phyloP scores from a whole-genome alignment of 2,113 vertebrate genomes.

The Urocynchramus pylzowi region DNA sequence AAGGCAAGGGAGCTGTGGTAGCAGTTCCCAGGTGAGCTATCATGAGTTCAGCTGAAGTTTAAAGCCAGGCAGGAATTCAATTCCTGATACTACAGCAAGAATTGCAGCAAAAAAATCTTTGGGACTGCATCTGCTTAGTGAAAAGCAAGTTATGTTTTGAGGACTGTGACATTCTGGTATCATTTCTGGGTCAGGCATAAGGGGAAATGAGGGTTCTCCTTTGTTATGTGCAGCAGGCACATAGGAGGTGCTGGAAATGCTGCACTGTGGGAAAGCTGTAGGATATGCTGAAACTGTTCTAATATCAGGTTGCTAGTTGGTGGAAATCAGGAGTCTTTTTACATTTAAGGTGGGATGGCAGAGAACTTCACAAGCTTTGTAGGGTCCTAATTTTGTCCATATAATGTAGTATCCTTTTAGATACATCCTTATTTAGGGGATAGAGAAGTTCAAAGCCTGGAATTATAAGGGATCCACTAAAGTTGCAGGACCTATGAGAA shows the following conservation, averaged over 20 bases:
- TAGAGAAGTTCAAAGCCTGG: background rate
- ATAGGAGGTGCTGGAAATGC: background rate
- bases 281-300: background rate
- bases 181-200: background rate
- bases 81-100: background rate
- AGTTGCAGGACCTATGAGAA: background rate
- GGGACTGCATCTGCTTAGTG: background rate
- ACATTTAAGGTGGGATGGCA: background rate
- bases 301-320: background rate
- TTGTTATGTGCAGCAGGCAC: background rate
- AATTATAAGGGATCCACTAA: background rate
- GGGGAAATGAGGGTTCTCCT: background rate
- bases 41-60: background rate
- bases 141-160: background rate
- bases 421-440: background rate
- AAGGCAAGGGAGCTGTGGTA: background rate
- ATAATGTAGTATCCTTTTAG: background rate
- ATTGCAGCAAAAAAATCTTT: background rate
- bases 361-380: background rate
- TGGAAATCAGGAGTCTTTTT: background rate
- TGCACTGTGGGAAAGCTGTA: background rate
- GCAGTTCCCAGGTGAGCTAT: background rate
- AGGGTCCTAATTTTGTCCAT: background rate
- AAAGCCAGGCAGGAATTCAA: background rate
- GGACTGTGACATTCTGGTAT: background rate